phyloP scores from a whole-genome alignment of 2,888 invertebrate species.

The Microctonus brassicae region DNA sequence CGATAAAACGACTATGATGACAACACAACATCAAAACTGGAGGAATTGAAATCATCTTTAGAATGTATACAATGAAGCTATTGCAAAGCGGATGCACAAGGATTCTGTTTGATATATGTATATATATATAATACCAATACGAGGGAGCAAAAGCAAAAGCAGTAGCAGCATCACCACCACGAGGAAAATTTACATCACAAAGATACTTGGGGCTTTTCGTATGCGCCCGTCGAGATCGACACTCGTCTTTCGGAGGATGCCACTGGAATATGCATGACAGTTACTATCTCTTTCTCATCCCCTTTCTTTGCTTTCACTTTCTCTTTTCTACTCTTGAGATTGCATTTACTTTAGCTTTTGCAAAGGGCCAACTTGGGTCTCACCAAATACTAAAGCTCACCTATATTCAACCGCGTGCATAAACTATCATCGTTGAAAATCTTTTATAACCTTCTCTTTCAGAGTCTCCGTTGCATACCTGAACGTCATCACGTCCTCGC shows the following conservation, averaged over 20 bases:
- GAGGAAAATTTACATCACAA: conserved; percentile 55
- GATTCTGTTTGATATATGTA: not conserved
- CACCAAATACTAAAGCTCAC: not conserved
- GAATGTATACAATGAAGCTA: conserved; percentile 20
- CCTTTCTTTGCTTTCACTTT: not conserved
- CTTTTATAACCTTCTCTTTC: not conserved
- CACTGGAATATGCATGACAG: conserved; percentile 56
- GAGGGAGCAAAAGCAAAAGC: conserved; percentile 15
- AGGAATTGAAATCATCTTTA: not conserved
- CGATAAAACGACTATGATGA: conserved; percentile 17
- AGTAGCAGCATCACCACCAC: conserved; percentile 30
- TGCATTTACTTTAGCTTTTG: not conserved
- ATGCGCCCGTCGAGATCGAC: conserved; percentile 25
- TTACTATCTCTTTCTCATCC: not conserved
- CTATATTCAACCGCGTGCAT: conserved; percentile 3
- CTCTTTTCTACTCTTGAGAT: not conserved
- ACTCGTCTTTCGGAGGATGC: conserved; percentile 44
- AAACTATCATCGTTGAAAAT: conserved; percentile 5
- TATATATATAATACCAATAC: conserved; percentile 26
- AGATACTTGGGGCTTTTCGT: conserved; percentile 47
- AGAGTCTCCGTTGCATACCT: not conserved
- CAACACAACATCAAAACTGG: conserved; percentile 15
- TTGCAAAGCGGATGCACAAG: conserved; percentile 1
- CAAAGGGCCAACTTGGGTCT: conserved; percentile 7
- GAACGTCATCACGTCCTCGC: not conserved